Percentiles rank a stretch among this genome's conserved stretches.
Evolutionary conservation across 2,113 vertebrate genomes (phyloP).

Genomic region (Tragelaphus strepsiceros): DNA sequence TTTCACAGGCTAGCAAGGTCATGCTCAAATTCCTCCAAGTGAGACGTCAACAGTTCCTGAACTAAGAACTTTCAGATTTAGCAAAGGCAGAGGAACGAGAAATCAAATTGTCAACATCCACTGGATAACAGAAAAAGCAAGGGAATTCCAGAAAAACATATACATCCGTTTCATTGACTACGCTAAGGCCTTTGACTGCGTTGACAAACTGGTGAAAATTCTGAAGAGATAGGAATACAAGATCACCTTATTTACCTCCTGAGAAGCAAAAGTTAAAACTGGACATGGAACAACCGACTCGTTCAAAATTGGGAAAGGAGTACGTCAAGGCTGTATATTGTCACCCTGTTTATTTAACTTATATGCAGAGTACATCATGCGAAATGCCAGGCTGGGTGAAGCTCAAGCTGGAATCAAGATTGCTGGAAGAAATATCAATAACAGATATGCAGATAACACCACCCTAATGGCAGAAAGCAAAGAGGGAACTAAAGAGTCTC

Average conservation of each 20-base stretch:
- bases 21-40: neutral
- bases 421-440: neutral
- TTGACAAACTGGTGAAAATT: neutral
- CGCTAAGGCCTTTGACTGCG: neutral
- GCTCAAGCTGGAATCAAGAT: neutral
- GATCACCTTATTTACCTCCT: neutral
- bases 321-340: neutral
- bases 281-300: neutral
- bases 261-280: neutral
- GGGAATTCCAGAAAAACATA: neutral
- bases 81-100: neutral
- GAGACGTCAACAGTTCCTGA: neutral
- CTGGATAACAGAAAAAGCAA: neutral
- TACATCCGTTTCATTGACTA: neutral
- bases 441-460: neutral
- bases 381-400: neutral
- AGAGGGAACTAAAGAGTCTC: neutral
- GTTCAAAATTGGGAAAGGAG: neutral
- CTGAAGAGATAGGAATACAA: neutral
- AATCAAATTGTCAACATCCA: neutral
- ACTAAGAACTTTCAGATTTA: neutral
- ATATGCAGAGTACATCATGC: neutral
- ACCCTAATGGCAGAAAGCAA: neutral
- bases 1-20: neutral
- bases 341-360: neutral